Base-by-base conservation (phyloP, 2,113 vertebrate genomes). In the Synchiropus splendidus region DNA sequence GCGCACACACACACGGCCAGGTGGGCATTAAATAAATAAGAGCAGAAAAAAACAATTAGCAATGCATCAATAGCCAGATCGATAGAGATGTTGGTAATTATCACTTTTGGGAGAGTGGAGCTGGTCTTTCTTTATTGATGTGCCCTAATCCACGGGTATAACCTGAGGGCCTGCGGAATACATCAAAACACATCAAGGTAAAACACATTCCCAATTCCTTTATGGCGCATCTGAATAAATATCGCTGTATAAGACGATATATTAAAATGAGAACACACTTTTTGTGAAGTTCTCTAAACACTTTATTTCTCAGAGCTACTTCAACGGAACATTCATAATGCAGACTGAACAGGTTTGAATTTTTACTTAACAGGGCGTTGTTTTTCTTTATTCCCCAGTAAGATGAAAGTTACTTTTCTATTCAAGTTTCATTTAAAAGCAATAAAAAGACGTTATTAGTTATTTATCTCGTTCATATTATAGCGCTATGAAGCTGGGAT, bases 1-100 rank as follows among this genome's bases (percentile, higher is more conserved):
- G 66, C 58, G 48, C 55, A 59, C 70, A 70, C 74, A 70, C 74
- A 50, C 59, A 41, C 53, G 58, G 58, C 42, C 61, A 47, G 59
- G 51, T 55, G 75, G 44, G 69, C 46, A 81, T 77, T 42, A 77
- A 83, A 85, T 82, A 82, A 81, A 83, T 78, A 81, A 77, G 61
- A 51, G 64, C 54, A 51, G 14, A 43, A 32, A 65, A 74, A 81
- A 86, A 86, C 79, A 85, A 87, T 85, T 86, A 86, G 82, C 56
- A 16, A 81, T 70, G 73, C 81, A 83, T 88, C 85, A 55, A 83
- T 84, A 82, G 52, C 58, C 41, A 10, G 79, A 83, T 87, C 85
- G 62, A 88, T 86, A 82, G 67, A 56, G 61, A 80, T 82, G 80
- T 79, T 77, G 70, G 77, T 86, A 88, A 87, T 87, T 82, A 83